Evolutionary conservation across 1,140 invertebrate species (phyloP), one percentile per base, ranked within the genome.

Genomic region (Trachymyrmex cornetzi): DNA sequence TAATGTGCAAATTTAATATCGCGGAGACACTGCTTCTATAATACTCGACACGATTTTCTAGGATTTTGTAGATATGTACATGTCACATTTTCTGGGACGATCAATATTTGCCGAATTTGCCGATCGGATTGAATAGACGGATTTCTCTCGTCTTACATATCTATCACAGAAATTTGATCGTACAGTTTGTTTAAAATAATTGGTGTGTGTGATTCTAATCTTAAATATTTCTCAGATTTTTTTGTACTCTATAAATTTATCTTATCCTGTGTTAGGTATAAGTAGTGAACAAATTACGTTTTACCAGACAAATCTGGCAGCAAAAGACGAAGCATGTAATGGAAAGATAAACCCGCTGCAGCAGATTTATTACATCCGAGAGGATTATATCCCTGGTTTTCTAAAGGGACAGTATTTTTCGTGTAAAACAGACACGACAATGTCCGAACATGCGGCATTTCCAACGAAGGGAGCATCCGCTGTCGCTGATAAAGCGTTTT

Each of bases 401-500:
- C 53, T 59, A 82, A 64, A 84, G 14, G 72, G 80, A 63, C 27
- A 61, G 38, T 84, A 84, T 84, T 84, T 84, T 84, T 75, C 80
- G 69, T 34, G 80, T 84, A 84, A 74, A 84, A 84, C 80, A 84
- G 80, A 84, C 69, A 22, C 69, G 80, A 61, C 55, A 75, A 61
- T 61, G 69, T 48, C 53, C 80, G 69, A 61, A 44, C 55, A 44
- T 11, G 67, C 80, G 67, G 67, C 80, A 34, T 75, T 75, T 74
- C 55, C 80, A 61, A 50, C 80, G 80, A 84, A 84, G 69, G 80
- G 80, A 75, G n/a, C 80, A 84, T 84, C 44, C 22, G 30, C 85
- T 75, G 75, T 86, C 50, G 85, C 50, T 66, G 75, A 88, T 87
- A 88, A 87, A 87, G 61, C 77, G 57, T 87, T 85, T 85, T 85